Evolutionary conservation across 23 tunicate genomes (phyloP).

Genomic region (Ascidia mentula): DNA sequence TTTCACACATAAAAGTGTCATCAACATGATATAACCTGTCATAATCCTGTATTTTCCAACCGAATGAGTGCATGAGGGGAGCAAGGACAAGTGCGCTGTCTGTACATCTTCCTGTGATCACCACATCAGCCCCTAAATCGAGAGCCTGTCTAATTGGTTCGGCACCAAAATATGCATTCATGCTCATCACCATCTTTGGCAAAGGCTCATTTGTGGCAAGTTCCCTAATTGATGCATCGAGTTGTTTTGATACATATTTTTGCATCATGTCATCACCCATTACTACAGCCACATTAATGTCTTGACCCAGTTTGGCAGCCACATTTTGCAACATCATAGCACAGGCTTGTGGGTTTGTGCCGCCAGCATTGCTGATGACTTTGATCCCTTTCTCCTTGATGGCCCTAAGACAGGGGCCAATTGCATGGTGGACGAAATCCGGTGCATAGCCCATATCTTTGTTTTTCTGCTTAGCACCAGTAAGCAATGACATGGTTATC

Average conservation of each 20-base stretch:
- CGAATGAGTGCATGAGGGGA: slow-evolving; percentile 87
- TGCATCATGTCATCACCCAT: slow-evolving; percentile 76
- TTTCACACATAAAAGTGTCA: too few species aligned
- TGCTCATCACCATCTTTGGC: slow-evolving; percentile 69
- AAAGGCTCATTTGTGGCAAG: slow-evolving; percentile 39
- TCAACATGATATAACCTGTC: too few species aligned
- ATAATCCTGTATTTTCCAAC: slow-evolving; percentile 65
- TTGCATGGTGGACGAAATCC: slow-evolving; percentile 71
- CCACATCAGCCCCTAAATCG: slow-evolving; percentile 85
- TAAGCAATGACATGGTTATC: slow-evolving; percentile 94
- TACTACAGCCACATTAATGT: slow-evolving; percentile 55
- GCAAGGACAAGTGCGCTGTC: slow-evolving; percentile 93
- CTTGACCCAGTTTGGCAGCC: slow-evolving; percentile 44
- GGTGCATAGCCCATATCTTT: slow-evolving; percentile 88
- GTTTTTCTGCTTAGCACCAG: slow-evolving; percentile 70
- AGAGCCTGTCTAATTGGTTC: slow-evolving; percentile 71
- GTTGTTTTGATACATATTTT: not conserved
- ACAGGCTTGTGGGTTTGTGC: slow-evolving; percentile 89
- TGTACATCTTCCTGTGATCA: slow-evolving; percentile 89
- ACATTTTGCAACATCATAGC: slow-evolving; percentile 43
- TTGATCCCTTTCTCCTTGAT: slow-evolving; percentile 44
- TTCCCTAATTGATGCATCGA: slow-evolving; percentile 25
- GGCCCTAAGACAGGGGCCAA: slow-evolving; percentile 44
- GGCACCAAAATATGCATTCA: slow-evolving; percentile 97
- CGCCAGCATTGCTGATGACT: slow-evolving; percentile 95